phyloP scores from a whole-genome alignment of 1,140 invertebrate genomes.

The Drosophila azteca region DNA sequence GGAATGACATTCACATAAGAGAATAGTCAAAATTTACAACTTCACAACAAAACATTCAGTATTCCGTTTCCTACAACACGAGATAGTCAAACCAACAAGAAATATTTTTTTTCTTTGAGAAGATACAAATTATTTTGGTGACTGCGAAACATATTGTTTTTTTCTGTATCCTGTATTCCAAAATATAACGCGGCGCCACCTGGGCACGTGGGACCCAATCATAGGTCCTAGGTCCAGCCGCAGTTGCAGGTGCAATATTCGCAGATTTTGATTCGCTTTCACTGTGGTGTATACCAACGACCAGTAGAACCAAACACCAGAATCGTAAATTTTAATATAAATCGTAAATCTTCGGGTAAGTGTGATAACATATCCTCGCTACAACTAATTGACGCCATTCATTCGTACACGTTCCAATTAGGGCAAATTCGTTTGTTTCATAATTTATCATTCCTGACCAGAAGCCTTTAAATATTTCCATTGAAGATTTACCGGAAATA shows the following conservation, averaged over 20 bases:
- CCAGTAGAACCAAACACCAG: slow-evolving; percentile 27
- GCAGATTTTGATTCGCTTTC: slow-evolving; percentile 20
- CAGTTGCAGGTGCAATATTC: slow-evolving; percentile 3
- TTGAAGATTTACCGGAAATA: background rate
- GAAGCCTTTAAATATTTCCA: slow-evolving; percentile 17
- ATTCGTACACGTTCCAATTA: slow-evolving; percentile 13
- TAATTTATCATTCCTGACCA: slow-evolving; percentile 18
- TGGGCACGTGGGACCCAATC: background rate
- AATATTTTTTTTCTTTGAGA: slow-evolving; percentile 19
- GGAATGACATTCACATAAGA: slow-evolving; percentile 1
- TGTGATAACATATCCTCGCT: background rate
- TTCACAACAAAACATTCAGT: slow-evolving; percentile 25
- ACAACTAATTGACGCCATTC: background rate
- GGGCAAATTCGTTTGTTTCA: slow-evolving; percentile 41
- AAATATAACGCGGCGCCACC: too few relatives aligned
- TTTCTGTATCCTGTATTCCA: slow-evolving; percentile 1
- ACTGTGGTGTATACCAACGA: slow-evolving; percentile 38
- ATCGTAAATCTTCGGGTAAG: slow-evolving; percentile 55
- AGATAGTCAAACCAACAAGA: slow-evolving; percentile 34
- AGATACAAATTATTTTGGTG: slow-evolving; percentile 37
- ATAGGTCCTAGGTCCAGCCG: background rate
- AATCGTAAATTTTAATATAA: slow-evolving; percentile 49
- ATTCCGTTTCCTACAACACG: slow-evolving; percentile 18
- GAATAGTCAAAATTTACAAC: slow-evolving; percentile 26
- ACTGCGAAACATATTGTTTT: slow-evolving; percentile 44